A percentile compares a stretch with the other conserved stretches of the same genome.
phyloP scores from a whole-genome alignment of 1,140 invertebrate species.

The Heliconius congener region DNA sequence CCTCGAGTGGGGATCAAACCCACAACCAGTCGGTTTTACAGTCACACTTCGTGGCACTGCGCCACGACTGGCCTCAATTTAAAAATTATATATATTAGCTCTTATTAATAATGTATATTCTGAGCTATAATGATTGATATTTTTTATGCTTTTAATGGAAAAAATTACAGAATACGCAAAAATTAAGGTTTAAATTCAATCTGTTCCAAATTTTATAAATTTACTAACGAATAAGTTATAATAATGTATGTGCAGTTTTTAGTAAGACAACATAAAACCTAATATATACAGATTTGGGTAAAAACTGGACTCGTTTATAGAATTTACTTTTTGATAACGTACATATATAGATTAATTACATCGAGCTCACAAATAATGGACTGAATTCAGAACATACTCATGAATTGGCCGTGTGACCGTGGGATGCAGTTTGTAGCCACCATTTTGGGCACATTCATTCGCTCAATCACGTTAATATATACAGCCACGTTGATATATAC shows the following conservation, averaged over 20 bases:
- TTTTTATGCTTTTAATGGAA: no score
- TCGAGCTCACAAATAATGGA: constrained; percentile 34
- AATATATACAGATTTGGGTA: neutral
- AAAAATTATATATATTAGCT: neutral
- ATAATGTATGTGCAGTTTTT: neutral
- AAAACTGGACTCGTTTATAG: constrained; percentile 18
- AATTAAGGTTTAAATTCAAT: no score
- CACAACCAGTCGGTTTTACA: no score
- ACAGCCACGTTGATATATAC: constrained; percentile 32
- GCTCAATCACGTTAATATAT: constrained; percentile 36
- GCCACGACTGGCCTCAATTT: no score
- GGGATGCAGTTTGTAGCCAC: constrained; percentile 18
- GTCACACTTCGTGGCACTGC: no score
- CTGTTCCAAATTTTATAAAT: neutral
- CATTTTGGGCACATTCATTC: constrained; percentile 39
- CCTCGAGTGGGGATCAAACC: no score
- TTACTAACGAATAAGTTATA: neutral
- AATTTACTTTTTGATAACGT: constrained; percentile 27
- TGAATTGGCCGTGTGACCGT: constrained; percentile 31
- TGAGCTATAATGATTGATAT: no score
- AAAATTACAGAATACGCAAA: no score
- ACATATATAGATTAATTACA: constrained; percentile 33
- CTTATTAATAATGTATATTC: no score
- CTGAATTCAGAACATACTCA: constrained; percentile 31
- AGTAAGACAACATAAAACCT: neutral